Evolutionary conservation across 1,140 invertebrate genomes (phyloP), one percentile per base, ranked within the genome.

Genomic region (Drosophila triauraria): DNA sequence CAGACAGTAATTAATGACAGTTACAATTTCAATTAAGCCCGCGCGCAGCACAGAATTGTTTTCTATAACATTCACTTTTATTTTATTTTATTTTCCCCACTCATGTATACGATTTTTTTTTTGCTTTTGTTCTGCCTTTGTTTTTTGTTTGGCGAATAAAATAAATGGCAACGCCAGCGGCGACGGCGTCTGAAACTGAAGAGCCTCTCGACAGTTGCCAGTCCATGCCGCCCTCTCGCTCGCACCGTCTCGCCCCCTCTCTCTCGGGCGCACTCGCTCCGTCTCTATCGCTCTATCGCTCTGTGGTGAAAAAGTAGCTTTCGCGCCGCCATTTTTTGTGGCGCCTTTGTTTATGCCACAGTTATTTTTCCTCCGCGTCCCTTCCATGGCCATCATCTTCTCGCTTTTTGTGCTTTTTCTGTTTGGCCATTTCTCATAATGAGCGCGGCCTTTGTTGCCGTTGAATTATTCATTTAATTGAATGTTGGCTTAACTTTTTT

Each of bases 1-100:
- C 90, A 91, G 90, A 91, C 90, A 90, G 85, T 91, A 91, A 91
- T 91, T 91, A 91, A 91, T 91, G 90, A 91, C 90, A 91, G 90
- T 91, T 91, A 85, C 90, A 84, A 91, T 91, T 88, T 91, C 88
- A 91, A 91, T 91, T 91, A 88, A 83, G 82, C 71, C 53, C 57
- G 65, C 69, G 67, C 74, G 48, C 70, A 48, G 62, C 50, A 56
- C 70, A 72, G 70, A 70, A 85, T 79, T 75, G 82, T 78, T 88
- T 87, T 88, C 80, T 74, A 88, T 82, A 82, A 72, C 78, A 84
- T 77, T 77, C 75, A 56, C 63, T 76, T 65, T 56, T 59, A 35
- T 74, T 60, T 46, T 35, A 56, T 75, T 64, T 64, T 30, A 64
- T 65, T 76, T 47, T 58, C 40, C 47, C 44, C 61, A 63, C 68